Base-by-base conservation (phyloP, 2,797 vertebrate species). In the Enteromius radiatus region DNA sequence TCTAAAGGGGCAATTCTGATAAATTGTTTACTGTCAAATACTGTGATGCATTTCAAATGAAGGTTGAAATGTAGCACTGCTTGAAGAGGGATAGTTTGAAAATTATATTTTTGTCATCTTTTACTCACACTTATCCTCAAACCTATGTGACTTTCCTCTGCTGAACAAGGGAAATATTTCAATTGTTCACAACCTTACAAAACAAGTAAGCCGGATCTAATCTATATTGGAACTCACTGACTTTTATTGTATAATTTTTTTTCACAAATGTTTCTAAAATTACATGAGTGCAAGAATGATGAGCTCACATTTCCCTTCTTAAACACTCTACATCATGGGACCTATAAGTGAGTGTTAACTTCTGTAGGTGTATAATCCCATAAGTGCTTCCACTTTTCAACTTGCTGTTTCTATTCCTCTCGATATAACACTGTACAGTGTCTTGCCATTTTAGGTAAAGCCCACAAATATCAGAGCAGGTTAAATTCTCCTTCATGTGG, bases 401-500 rank as follows among this genome's bases (percentile, higher is more conserved):
- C 14, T 26, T 59, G 14, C 52, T 3, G 7, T 14, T 56, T 49
- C 28, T n/a, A 59, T 23, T 59, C 12, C 36, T 38, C 63, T 75
- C 21, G 3, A 52, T 23, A 54, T 41, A 63, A 79, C 38, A 59
- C 15, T 63, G 6, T 47, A 67, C 36, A 73, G 73, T 26, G 70
- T 33, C 43, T 59, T 76, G 47, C 7, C 36, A 80, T 71, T 15
- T 59, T 54, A 38, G 33, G 47, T 65, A 21, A 47, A 38, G 54
- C 38, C 43, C n/a, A 43, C 71, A 54, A 45, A 80, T 65, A 65
- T 85, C 54, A n/a, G 56, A 69, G 78, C 41, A 74, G 38, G 52
- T 78, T 47, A 26, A 77, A 69, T n/a, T 8, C 43, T 41, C 78
- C 54, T 64, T 69, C 64, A 85, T 78, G 73, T 84, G 64, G 77